Conservation (phyloP, 1,140 invertebrate genomes). For the Anadara kagoshimensis region DNA sequence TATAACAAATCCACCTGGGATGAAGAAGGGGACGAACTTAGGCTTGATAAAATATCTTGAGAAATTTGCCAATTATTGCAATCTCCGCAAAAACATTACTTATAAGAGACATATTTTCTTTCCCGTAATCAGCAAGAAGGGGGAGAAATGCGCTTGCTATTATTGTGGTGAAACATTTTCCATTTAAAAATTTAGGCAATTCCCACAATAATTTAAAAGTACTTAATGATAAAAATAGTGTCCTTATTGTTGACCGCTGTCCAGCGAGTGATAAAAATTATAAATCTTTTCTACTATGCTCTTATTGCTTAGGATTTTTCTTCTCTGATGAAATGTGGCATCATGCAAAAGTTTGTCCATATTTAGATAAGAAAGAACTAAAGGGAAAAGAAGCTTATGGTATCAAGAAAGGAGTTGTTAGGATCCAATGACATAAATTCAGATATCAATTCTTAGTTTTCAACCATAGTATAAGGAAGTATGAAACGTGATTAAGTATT, state of each 20-base stretch:
- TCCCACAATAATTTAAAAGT: conserved; percentile 9
- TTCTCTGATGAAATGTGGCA: conserved; percentile 1
- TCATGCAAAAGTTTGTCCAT: not conserved
- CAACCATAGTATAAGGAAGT: no score
- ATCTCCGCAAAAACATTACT: no score
- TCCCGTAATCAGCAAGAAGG: no score
- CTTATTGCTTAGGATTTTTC: conserved; percentile 8
- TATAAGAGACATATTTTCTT: no score
- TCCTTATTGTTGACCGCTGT: conserved; percentile 4
- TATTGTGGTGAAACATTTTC: not conserved
- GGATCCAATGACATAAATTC: not conserved
- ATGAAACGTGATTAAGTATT: no score
- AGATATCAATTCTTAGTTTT: no score
- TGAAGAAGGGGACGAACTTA: no score
- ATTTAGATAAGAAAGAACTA: not conserved
- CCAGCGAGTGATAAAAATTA: conserved; percentile 1
- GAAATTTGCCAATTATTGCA: no score
- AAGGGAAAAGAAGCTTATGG: not conserved
- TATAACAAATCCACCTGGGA: no score
- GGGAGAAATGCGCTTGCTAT: no score
- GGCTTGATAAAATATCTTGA: no score
- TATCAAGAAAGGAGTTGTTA: not conserved
- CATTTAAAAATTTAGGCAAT: conserved; percentile 8
- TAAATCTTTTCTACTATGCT: not conserved
- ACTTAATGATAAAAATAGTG: not conserved